These are phyloP conservation scores for Bombus sibiricus DNA, from an alignment of 1,140 invertebrate genomes.

Conservation along the genomic window DNA sequence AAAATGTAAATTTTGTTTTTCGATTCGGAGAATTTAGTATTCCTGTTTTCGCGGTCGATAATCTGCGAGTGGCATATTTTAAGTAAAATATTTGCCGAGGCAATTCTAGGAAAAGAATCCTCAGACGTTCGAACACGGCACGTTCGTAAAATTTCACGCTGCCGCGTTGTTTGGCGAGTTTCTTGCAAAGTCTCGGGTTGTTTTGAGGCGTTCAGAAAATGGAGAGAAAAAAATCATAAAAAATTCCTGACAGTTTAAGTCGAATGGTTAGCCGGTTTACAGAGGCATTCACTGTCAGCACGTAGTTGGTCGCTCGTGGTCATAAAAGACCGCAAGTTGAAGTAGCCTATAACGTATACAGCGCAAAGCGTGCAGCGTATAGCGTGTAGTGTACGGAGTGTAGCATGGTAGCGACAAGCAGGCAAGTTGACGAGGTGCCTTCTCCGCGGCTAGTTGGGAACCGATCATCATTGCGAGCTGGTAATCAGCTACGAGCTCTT, in stretches of 20 bases:
- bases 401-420: slow-evolving; percentile 52
- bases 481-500: slow-evolving; percentile 70
- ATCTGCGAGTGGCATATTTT: background rate
- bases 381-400: background rate
- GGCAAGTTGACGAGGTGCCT: slow-evolving; percentile 59
- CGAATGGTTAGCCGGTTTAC: slow-evolving; percentile 52
- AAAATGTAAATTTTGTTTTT: background rate
- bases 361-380: background rate
- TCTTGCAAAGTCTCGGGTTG: background rate
- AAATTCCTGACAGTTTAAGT: slow-evolving; percentile 44
- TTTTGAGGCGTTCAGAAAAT: background rate
- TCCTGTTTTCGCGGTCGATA: background rate
- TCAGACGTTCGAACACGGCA: background rate
- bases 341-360: background rate
- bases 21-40: background rate
- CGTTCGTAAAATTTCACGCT: slow-evolving; percentile 1
- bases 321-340: slow-evolving; percentile 56
- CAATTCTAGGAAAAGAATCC: background rate
- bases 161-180: background rate
- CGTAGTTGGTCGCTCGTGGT: slow-evolving; percentile 55
- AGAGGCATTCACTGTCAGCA: slow-evolving; percentile 50
- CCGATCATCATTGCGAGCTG: slow-evolving; percentile 71
- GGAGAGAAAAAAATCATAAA: background rate
- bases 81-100: background rate
- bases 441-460: slow-evolving; percentile 53